These are phyloP conservation scores for Lepidostoma basale DNA, from an alignment of 1,140 invertebrate genomes.

Conservation along the genomic window DNA sequence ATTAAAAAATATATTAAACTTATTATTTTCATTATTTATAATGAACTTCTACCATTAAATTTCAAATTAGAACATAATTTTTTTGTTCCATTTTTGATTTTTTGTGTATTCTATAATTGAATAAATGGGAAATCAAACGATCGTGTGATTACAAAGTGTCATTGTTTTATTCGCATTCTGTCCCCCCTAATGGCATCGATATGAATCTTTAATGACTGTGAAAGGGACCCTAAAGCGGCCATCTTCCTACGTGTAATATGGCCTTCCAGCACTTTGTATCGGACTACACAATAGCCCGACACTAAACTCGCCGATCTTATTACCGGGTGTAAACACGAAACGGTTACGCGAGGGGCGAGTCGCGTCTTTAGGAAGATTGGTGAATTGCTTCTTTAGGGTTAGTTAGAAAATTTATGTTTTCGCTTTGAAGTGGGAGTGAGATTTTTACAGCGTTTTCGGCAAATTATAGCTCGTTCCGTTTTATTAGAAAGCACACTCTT, in stretches of 20 bases:
- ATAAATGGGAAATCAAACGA: too few relatives aligned
- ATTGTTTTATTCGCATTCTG: not conserved
- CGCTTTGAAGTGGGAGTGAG: slow-evolving; percentile 27
- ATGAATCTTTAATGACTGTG: slow-evolving; percentile 21
- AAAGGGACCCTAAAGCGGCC: slow-evolving; percentile 7
- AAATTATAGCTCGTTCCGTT: slow-evolving; percentile 18
- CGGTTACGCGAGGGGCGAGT: not conserved
- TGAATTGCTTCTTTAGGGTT: not conserved
- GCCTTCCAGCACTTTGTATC: slow-evolving; percentile 2
- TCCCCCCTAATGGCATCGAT: not conserved
- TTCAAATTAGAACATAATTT: too few relatives aligned
- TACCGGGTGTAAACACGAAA: too few relatives aligned
- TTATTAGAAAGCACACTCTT: slow-evolving; percentile 7
- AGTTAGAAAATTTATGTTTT: slow-evolving; percentile 16
- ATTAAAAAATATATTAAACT: too few relatives aligned
- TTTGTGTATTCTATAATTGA: too few relatives aligned
- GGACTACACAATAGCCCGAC: not conserved
- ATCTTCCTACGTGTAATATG: slow-evolving; percentile 19
- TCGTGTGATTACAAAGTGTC: too few relatives aligned
- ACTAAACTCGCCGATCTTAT: not conserved
- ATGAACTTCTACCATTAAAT: too few relatives aligned
- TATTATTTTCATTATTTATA: too few relatives aligned
- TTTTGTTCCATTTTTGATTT: too few relatives aligned
- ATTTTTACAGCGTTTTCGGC: slow-evolving; percentile 26
- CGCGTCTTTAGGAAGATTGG: not conserved